Base-by-base conservation (phyloP, 1,140 invertebrate genomes). In the Protaetia brevitarsis region DNA sequence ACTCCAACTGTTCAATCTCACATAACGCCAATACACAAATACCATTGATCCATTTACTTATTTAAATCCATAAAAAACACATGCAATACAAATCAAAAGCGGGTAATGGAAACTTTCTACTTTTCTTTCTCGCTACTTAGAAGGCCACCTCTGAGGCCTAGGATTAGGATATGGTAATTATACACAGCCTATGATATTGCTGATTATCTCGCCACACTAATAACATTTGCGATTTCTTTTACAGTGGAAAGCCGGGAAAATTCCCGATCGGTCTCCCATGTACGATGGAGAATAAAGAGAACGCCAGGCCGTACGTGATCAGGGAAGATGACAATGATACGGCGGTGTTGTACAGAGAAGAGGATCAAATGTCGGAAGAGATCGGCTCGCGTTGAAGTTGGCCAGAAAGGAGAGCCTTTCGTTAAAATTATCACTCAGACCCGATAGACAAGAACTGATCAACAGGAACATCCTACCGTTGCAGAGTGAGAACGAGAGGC, bases 331-430 rank as follows among this genome's bases (percentile, higher is more conserved):
- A 93, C 64, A 85, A 86, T 45, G 84, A 86, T 65, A n/a, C n/a
- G n/a, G 74, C 77, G 10, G 76, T 78, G n/a, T 66, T 69, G 13
- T 75, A 76, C n/a, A 77, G 81, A 68, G 72, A 80, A 19, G 81
- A 76, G 64, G 82, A 84, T 66, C 79, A 77, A 7, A 13, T 71
- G 7, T 69, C 72, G 1, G 74, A 73, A 56, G 76, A 72, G 70
- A 84, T 79, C 79, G 88, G 67, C 80, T 95, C 68, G 94, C 93
- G 70, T 88, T 93, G 51, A 97, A 97, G 82, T 90, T 98, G 66
- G 94, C 94, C 56, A 85, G 96, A 45, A 96, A 97, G 79, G 96
- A 99, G 80, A 98, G 95, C 77, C 84, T 99, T 71, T 96, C 96
- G 60, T 81, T 96, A 74, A 98, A 98, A 79, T 83, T 98, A 66